phyloP scores from a whole-genome alignment of 2,797 vertebrate species.

The Propithecus perrieri region DNA sequence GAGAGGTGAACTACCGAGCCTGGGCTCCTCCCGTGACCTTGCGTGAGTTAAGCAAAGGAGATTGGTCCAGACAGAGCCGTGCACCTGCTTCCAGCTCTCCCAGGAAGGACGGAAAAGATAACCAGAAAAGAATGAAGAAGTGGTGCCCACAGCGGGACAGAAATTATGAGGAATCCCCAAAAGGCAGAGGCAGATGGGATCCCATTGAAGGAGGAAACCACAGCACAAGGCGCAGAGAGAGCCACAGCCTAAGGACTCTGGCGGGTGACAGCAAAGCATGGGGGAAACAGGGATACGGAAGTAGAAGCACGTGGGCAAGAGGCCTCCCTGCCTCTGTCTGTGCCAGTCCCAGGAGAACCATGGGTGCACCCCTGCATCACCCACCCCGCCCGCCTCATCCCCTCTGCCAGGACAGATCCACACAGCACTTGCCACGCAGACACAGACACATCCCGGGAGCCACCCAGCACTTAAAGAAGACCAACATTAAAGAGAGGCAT shows the following conservation, averaged over 20 bases:
- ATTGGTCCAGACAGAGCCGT: fast-evolving
- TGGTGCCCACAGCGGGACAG: neutral
- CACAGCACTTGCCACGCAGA: fast-evolving
- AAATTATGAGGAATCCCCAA: neutral
- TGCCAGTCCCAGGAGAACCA: neutral
- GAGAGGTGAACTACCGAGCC: fast-evolving
- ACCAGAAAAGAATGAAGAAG: neutral
- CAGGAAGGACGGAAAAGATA: neutral
- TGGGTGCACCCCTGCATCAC: fast-evolving
- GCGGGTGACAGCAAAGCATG: neutral
- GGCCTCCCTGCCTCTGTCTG: neutral
- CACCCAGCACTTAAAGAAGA: neutral
- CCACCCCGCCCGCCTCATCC: neutral
- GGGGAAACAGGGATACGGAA: fast-evolving
- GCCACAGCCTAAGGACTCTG: neutral
- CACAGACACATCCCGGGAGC: fast-evolving
- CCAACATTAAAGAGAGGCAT: neutral
- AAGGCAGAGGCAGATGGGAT: neutral
- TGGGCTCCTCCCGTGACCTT: neutral
- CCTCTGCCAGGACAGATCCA: neutral
- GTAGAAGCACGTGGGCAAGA: neutral
- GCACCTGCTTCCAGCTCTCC: neutral
- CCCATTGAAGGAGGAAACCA: neutral
- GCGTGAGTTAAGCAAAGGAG: neutral
- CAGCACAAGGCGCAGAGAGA: neutral